A percentile compares a stretch with the other conserved stretches of the same genome.
Conservation (phyloP, 1,140 invertebrate genomes). For the Brachionus koreanus region DNA sequence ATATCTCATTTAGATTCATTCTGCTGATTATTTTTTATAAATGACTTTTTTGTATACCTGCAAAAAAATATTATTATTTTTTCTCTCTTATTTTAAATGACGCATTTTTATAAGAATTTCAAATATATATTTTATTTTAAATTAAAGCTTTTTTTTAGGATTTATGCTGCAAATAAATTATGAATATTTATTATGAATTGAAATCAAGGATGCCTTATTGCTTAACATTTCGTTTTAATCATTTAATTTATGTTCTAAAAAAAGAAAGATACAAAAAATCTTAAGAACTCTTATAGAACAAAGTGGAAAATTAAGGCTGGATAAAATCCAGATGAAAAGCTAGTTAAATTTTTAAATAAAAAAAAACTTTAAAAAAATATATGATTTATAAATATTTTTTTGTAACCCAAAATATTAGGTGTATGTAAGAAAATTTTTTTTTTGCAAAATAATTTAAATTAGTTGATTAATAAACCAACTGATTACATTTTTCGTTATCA, state of each 20-base stretch:
- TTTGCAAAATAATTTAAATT: too few relatives aligned
- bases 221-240: neutral
- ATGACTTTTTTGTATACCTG: neutral
- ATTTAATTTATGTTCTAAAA: neutral
- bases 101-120: conserved; percentile 5
- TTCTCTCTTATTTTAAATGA: neutral
- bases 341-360: too few relatives aligned
- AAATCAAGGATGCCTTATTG: neutral
- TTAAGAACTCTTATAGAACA: too few relatives aligned
- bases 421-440: too few relatives aligned
- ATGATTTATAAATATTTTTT: too few relatives aligned
- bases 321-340: too few relatives aligned
- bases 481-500: too few relatives aligned
- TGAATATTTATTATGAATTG: neutral
- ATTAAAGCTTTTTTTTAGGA: neutral
- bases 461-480: too few relatives aligned
- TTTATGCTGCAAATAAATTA: conserved; percentile 4
- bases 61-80: neutral
- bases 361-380: too few relatives aligned
- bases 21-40: neutral
- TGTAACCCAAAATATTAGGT: too few relatives aligned
- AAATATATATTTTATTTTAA: neutral
- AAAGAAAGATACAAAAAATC: neutral
- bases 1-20: conserved; percentile 40
- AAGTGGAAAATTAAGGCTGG: too few relatives aligned